Evolutionary conservation across 1,140 invertebrate genomes (phyloP).

Genomic region (Ostrea edulis): DNA sequence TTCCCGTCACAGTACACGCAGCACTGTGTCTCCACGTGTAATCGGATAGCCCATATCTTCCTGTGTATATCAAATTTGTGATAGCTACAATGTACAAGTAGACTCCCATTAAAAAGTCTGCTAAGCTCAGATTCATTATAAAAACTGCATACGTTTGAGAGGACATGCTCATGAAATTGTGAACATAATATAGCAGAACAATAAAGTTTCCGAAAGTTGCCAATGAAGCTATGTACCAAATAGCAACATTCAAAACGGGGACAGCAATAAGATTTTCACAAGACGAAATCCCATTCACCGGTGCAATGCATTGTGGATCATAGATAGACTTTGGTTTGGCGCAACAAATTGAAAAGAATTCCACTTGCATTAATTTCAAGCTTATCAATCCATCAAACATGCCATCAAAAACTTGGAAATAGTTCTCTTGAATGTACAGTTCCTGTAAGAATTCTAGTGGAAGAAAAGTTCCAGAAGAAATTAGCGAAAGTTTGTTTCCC

Average conservation of each 20-base stretch:
- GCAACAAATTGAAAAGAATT: conserved; percentile 83
- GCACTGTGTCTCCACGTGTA: conserved; percentile 80
- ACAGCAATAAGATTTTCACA: conserved; percentile 84
- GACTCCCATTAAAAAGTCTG: conserved; percentile 82
- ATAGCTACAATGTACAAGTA: conserved; percentile 82
- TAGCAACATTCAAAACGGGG: conserved; percentile 81
- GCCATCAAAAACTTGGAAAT: neutral
- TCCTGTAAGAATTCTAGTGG: too few species aligned
- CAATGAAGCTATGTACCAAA: conserved; percentile 85
- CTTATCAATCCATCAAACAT: conserved; percentile 19
- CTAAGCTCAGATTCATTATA: conserved; percentile 84
- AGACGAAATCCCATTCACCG: conserved; percentile 82
- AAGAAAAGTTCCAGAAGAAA: too few species aligned
- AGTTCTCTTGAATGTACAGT: neutral
- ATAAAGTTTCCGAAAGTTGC: conserved; percentile 84
- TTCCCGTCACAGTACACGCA: conserved; percentile 83
- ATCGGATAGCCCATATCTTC: conserved; percentile 81
- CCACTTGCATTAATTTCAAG: conserved; percentile 55
- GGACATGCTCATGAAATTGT: conserved; percentile 61
- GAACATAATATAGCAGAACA: conserved; percentile 83
- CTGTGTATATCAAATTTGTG: conserved; percentile 81
- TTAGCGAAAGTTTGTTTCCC: too few species aligned
- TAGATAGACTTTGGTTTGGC: conserved; percentile 75
- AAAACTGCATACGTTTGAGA: conserved; percentile 82
- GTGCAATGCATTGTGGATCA: conserved; percentile 77